Evolutionary conservation across 2,113 vertebrate species (phyloP).

Genomic region (Daboia siamensis): DNA sequence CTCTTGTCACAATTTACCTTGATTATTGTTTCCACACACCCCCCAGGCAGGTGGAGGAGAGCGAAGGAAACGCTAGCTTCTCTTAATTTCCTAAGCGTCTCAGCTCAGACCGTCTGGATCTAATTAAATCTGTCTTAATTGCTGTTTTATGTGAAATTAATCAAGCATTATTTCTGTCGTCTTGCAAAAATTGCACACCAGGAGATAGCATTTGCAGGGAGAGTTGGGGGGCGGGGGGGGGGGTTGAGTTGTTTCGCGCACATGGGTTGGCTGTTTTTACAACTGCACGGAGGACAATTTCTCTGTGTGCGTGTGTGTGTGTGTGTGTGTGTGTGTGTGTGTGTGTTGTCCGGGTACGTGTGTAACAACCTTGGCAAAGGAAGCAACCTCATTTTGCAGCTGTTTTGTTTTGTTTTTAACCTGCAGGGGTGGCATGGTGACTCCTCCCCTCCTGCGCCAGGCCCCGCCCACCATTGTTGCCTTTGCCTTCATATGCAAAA

Average conservation of each 20-base stretch:
- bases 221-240: background rate
- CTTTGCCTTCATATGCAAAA: background rate
- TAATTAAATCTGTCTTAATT: slow-evolving; percentile 69
- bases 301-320: background rate
- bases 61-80: background rate
- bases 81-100: slow-evolving; percentile 46
- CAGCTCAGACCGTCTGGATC: slow-evolving; percentile 41
- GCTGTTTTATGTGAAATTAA: slow-evolving; percentile 64
- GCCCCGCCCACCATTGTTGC: background rate
- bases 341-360: too few relatives aligned
- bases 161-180: slow-evolving; percentile 27
- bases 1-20: background rate
- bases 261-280: background rate
- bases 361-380: background rate
- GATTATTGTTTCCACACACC: background rate
- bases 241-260: too few relatives aligned
- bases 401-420: background rate
- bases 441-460: too few relatives aligned
- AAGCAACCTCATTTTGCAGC: background rate
- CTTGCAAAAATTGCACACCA: background rate
- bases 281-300: background rate
- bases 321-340: too few relatives aligned
- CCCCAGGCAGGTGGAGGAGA: fast-evolving
- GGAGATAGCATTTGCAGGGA: background rate
- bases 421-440: background rate